Conservation (phyloP, 2,888 invertebrate genomes). For the Pachydiplax longipennis region DNA sequence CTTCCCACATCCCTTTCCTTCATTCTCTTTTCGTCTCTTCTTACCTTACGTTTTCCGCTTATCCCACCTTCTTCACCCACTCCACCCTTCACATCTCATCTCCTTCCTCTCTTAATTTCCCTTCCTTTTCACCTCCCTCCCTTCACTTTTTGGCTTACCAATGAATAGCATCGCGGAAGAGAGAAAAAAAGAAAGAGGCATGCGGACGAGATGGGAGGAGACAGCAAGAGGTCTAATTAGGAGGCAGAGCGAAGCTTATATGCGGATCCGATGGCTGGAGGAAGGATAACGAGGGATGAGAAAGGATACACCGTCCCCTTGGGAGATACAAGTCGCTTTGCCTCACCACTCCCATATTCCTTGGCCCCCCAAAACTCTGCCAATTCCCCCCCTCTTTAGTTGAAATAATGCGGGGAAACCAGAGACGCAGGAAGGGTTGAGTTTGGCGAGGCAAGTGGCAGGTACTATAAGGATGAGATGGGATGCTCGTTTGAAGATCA, state of each 20-base stretch:
- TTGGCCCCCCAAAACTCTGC: not conserved
- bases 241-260: slow-evolving; percentile 23
- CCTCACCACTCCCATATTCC: not conserved
- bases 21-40: not conserved
- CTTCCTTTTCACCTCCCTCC: too few relatives aligned
- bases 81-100: not conserved
- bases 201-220: not conserved
- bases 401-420: not conserved
- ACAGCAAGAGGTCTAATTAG: slow-evolving; percentile 31
- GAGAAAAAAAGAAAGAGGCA: not conserved
- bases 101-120: not conserved
- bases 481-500: not conserved
- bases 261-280: slow-evolving; percentile 28
- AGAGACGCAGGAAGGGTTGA: not conserved
- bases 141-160: not conserved
- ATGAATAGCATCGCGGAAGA: not conserved
- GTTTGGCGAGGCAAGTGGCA: not conserved
- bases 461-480: not conserved
- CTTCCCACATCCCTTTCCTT: not conserved
- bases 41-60: not conserved
- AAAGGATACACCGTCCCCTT: slow-evolving; percentile 1
- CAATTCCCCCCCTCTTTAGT: not conserved
- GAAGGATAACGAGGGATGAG: slow-evolving; percentile 29
- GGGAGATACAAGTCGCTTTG: slow-evolving; percentile 1
- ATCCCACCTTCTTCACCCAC: not conserved